These are phyloP conservation scores for Reinhardtius hippoglossoides DNA, from an alignment of 2,113 vertebrate genomes.

Conservation along the genomic window DNA sequence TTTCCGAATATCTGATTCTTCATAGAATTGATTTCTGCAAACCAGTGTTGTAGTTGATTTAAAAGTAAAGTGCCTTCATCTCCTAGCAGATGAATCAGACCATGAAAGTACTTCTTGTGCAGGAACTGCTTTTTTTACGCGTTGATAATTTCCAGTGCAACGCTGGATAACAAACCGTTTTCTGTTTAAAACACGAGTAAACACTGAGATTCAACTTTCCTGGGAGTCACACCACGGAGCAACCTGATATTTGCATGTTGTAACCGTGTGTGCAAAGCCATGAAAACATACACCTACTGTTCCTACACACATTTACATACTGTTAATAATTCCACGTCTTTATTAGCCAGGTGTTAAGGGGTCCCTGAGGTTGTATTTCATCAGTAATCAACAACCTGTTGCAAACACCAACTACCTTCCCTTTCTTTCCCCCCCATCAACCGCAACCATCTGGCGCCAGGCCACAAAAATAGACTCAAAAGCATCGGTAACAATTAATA, in stretches of 20 bases:
- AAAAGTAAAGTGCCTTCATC: neutral
- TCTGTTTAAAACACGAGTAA: conserved; percentile 27
- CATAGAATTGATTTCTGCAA: too few relatives aligned
- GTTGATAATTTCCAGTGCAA: neutral
- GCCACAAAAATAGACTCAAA: conserved; percentile 75
- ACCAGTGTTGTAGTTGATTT: neutral
- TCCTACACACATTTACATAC: conserved; percentile 49
- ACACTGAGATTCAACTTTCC: conserved; percentile 38
- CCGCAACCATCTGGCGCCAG: conserved; percentile 71
- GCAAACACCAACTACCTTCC: conserved; percentile 63
- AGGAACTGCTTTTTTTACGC: neutral
- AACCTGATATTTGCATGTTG: conserved; percentile 49
- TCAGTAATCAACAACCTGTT: conserved; percentile 78
- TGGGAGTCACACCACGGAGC: conserved; percentile 53
- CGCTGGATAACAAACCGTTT: neutral
- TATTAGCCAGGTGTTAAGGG: conserved; percentile 72
- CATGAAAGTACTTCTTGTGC: neutral
- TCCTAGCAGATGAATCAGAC: too few relatives aligned
- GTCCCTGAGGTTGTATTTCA: conserved; percentile 69
- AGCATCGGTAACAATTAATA: conserved; percentile 76
- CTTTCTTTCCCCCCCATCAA: conserved; percentile 36
- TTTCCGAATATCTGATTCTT: too few relatives aligned
- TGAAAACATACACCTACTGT: conserved; percentile 47
- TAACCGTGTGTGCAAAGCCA: conserved; percentile 32
- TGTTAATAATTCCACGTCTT: conserved; percentile 56